Percentiles rank a stretch among this genome's conserved stretches.
phyloP scores from a whole-genome alignment of 2,888 invertebrate species.

The Bombylius discolor region DNA sequence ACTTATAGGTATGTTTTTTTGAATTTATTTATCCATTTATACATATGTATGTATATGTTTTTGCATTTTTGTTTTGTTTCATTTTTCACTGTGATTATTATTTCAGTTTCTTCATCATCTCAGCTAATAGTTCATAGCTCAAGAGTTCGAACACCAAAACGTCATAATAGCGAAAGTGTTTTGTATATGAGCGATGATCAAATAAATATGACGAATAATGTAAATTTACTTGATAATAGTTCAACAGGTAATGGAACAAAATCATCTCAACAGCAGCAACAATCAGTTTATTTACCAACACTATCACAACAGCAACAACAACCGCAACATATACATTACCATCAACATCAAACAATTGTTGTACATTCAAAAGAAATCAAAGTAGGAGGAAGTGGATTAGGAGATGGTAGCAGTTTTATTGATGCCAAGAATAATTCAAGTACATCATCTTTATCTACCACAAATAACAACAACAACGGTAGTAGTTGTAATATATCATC shows the following conservation, averaged over 20 bases:
- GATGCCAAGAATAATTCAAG: conserved; percentile 7
- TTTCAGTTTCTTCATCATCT: conserved; percentile 36
- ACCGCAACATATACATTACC: neutral
- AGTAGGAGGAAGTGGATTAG: neutral
- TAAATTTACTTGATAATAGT: neutral
- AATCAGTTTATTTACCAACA: conserved; percentile 2
- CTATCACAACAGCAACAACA: conserved; percentile 12
- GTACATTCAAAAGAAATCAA: neutral
- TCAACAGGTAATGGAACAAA: neutral
- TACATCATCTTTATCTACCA: conserved; percentile 6
- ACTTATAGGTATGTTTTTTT: too few relatives aligned
- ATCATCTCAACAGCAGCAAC: conserved; percentile 12
- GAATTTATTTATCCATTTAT: too few relatives aligned
- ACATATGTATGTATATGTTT: neutral
- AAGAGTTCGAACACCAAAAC: conserved; percentile 60
- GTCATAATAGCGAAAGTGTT: conserved; percentile 65
- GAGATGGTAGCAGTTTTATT: neutral
- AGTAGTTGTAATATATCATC: neutral
- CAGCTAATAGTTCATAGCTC: conserved; percentile 66
- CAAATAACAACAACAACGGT: conserved; percentile 9
- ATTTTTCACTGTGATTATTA: conserved; percentile 8
- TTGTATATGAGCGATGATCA: conserved; percentile 48
- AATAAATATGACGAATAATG: conserved; percentile 16
- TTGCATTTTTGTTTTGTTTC: neutral
- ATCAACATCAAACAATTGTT: neutral